Evolutionary conservation across 2,797 vertebrate genomes (phyloP).

Genomic region (Picus viridis): DNA sequence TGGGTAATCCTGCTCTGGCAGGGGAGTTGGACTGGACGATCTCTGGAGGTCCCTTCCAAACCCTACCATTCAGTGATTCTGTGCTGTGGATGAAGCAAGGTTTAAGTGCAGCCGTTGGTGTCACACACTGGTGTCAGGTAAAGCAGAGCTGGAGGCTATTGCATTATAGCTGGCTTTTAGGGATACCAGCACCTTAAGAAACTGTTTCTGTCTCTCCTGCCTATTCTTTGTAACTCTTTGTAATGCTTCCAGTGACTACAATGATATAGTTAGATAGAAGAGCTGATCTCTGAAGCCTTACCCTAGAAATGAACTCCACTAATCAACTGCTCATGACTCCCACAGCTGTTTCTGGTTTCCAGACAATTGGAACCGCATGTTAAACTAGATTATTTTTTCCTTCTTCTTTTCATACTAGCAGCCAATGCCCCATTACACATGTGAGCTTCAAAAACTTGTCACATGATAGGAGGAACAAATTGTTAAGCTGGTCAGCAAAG

Average conservation of each 20-base stretch:
- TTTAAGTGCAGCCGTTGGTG: constrained; percentile 30
- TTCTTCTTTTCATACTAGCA: constrained; percentile 50
- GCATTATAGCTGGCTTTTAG: background rate
- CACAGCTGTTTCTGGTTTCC: constrained; percentile 82
- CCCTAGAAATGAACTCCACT: constrained; percentile 80
- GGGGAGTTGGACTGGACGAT: too few relatives aligned
- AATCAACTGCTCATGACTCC: constrained; percentile 76
- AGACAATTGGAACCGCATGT: constrained; percentile 79
- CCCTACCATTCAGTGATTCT: background rate
- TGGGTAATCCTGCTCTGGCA: too few relatives aligned
- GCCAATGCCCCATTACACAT: constrained; percentile 71
- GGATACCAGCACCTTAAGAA: background rate
- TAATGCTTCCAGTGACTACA: constrained; percentile 43
- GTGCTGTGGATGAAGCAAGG: background rate
- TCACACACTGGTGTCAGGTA: background rate
- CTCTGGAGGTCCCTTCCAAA: too few relatives aligned
- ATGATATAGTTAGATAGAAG: constrained; percentile 43
- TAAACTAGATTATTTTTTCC: constrained; percentile 1
- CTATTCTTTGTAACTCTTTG: constrained; percentile 9
- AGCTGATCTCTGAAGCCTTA: constrained; percentile 67
- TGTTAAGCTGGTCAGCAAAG: constrained; percentile 55
- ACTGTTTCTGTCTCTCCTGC: background rate
- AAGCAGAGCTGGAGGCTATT: background rate
- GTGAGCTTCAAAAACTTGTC: constrained; percentile 78
- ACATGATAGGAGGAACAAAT: constrained; percentile 78